Conservation (phyloP, 2,113 vertebrate genomes). For the Leptosomus discolor region DNA sequence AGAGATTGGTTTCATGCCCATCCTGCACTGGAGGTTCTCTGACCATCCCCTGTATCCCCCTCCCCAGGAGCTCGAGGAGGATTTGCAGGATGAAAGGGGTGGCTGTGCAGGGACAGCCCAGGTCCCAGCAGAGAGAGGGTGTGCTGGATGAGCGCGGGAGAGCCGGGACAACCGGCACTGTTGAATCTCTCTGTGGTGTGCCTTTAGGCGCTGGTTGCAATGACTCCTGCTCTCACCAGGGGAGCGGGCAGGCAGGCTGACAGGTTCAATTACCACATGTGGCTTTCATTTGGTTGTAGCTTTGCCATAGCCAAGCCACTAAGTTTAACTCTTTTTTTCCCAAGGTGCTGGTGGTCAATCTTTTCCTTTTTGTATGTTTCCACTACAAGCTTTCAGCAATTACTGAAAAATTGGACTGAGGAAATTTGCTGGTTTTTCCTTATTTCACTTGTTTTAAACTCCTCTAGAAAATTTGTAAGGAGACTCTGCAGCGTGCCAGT, state of each 20-base stretch:
- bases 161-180: neutral
- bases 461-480: neutral
- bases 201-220: neutral
- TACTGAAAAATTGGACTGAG: neutral
- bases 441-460: neutral
- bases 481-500: neutral
- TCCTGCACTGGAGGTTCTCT: neutral
- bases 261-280: neutral
- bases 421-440: neutral
- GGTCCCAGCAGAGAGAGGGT: neutral
- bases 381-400: neutral
- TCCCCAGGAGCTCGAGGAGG: neutral
- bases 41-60: fast-evolving
- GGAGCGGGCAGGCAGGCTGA: neutral
- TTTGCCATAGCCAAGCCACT: neutral
- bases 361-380: neutral
- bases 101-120: neutral
- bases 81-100: neutral
- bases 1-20: neutral
- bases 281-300: neutral
- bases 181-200: neutral
- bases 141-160: neutral
- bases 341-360: neutral
- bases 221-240: neutral
- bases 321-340: neutral